A percentile compares a stretch with the other conserved stretches of the same genome.
phyloP scores from a whole-genome alignment of 2,797 vertebrate genomes.

The Mormyrus proboscirostris region DNA sequence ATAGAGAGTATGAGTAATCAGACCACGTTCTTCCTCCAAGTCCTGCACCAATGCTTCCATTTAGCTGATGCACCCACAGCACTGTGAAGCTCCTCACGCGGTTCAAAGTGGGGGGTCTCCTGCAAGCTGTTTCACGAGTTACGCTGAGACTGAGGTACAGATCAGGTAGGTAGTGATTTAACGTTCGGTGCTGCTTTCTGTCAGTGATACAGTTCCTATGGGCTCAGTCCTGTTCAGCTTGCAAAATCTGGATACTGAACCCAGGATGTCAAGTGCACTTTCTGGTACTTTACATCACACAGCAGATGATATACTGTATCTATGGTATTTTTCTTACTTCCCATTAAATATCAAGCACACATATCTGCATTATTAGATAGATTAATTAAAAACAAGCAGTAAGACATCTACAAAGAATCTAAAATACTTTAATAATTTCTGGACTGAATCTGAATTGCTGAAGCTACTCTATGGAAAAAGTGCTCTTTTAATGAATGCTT shows the following conservation, averaged over 20 bases:
- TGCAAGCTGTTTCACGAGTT: background rate
- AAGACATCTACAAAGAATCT: background rate
- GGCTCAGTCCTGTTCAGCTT: background rate
- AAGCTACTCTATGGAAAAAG: background rate
- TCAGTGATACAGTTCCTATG: background rate
- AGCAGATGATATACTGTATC: background rate
- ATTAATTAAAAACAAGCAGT: background rate
- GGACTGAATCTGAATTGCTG: background rate
- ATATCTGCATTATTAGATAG: background rate
- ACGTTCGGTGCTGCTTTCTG: background rate
- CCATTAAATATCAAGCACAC: background rate
- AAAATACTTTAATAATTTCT: background rate
- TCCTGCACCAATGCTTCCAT: background rate
- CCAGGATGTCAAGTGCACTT: background rate
- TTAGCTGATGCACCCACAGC: background rate
- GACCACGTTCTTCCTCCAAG: background rate
- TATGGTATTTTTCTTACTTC: background rate
- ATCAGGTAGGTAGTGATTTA: background rate
- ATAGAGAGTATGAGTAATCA: background rate
- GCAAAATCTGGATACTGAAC: background rate
- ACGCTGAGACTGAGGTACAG: background rate
- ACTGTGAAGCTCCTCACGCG: background rate
- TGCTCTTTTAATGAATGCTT: background rate
- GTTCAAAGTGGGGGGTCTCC: background rate
- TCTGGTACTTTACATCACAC: background rate